Evolutionary conservation across 2,797 vertebrate genomes (phyloP), one percentile per base, ranked within the genome.

Genomic region (Coilia nasus): DNA sequence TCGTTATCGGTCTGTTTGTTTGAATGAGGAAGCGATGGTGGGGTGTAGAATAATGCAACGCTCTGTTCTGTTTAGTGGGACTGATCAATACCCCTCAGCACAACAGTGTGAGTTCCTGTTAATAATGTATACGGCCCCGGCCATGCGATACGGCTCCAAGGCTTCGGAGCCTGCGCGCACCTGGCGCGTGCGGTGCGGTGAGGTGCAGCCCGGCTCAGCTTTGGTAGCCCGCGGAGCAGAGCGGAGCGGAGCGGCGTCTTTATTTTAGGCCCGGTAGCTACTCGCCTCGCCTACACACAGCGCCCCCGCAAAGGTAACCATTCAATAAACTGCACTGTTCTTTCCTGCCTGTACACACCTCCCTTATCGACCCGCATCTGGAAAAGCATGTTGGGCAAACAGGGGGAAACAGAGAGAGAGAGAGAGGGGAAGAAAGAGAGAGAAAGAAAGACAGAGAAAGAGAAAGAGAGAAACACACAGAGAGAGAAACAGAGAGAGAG

Each of bases 121-220:
- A 90, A 90, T 90, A 84, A 89, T 87, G 87, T 82, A 87, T 90
- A 83, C 86, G 25, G 84, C 85, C 83, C 67, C 19, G 81, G 87
- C 81, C 81, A 90, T 84, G 83, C 82, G 84, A 90, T 87, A 82
- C 50, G 82, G 80, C 64, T 86, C 62, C 44, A 31, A 75, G 67
- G 67, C 67, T 11, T n/a, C 17, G 17, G 57, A 59, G 81, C 9
- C 50, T 81, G 15, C 23, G 75, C 83, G 71, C 84, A 54, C 75
- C 84, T 46, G 21, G 75, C 35, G 31, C 31, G 31, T 19, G 67
- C 31, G 31, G 50, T 14, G 31, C 82, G 82, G 50, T 3, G 50
- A 9, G 50, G 7, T 3, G 50, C 9, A 7, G 7, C 14, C 9
- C 50, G 50, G 50, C 50, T 9, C 50, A 7, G 50, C 35, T 41